Conservation (phyloP, 2,113 vertebrate genomes). For the Plectropomus leopardus region DNA sequence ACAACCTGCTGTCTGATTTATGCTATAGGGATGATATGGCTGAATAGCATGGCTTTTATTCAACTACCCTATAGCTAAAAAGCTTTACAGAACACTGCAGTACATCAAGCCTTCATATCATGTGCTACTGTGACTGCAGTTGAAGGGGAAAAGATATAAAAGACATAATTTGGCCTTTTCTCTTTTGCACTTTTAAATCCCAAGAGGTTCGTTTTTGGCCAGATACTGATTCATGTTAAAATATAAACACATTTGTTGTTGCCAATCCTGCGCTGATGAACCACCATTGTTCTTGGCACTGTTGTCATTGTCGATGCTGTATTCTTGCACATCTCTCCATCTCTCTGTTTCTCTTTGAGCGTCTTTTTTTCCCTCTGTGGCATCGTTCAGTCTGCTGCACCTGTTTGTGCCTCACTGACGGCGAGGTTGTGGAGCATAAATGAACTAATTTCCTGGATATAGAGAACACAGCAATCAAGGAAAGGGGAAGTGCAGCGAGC, state of each 20-base stretch:
- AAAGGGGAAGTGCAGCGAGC: constrained; percentile 76
- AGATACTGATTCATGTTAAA: constrained; percentile 10
- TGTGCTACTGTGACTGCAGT: neutral
- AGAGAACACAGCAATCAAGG: constrained; percentile 85
- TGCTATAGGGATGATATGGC: constrained; percentile 18
- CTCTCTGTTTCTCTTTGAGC: constrained; percentile 37
- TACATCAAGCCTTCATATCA: neutral
- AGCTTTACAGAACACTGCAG: constrained; percentile 11
- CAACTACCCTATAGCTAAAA: neutral
- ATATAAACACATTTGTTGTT: constrained; percentile 29
- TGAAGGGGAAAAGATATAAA: neutral
- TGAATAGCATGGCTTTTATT: constrained; percentile 8
- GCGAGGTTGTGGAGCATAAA: constrained; percentile 82
- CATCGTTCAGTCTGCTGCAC: constrained; percentile 22
- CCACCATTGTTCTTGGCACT: constrained; percentile 20
- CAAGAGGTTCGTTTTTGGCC: neutral
- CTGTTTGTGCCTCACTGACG: constrained; percentile 15
- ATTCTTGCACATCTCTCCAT: constrained; percentile 45
- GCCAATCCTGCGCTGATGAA: constrained; percentile 48
- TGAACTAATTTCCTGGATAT: constrained; percentile 86
- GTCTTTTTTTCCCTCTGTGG: constrained; percentile 39
- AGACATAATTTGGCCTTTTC: neutral
- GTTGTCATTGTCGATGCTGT: constrained; percentile 6
- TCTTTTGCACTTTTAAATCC: neutral
- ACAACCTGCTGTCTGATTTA: constrained; percentile 13